These are phyloP conservation scores for Aptenodytes patagonicus DNA, from an alignment of 2,113 vertebrate genomes.

Conservation along the genomic window DNA sequence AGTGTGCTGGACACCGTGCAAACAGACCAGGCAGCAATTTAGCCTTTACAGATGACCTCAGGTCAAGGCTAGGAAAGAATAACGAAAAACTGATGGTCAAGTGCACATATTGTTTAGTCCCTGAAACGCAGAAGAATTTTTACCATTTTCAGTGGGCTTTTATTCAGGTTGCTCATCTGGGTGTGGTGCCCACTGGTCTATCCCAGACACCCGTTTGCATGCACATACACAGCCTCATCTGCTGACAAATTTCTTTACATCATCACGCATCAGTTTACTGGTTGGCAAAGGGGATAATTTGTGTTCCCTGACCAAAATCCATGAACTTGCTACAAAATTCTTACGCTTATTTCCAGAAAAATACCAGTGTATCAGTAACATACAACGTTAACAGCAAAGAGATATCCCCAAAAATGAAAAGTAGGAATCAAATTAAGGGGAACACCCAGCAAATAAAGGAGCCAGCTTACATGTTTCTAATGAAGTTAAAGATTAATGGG, in stretches of 20 bases:
- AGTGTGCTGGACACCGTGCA: neutral
- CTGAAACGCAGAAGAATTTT: neutral
- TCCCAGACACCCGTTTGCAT: rapidly evolving
- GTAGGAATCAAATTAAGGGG: neutral
- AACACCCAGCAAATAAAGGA: neutral
- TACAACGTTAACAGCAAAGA: neutral
- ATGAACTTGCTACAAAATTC: neutral
- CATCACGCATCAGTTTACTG: neutral
- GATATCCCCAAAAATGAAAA: neutral
- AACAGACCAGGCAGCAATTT: neutral
- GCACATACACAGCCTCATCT: neutral
- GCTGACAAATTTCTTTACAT: neutral
- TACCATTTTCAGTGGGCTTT: neutral
- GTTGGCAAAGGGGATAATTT: neutral
- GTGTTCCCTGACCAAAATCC: neutral
- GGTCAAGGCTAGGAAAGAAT: neutral
- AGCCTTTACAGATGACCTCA: neutral
- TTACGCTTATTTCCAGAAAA: neutral
- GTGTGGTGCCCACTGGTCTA: neutral
- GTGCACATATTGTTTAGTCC: neutral
- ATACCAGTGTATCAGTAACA: neutral
- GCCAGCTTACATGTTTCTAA: neutral
- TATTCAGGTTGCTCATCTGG: neutral
- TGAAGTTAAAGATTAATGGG: neutral
- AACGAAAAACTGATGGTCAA: neutral